A percentile compares a stretch with the other conserved stretches of the same genome.
Conservation (phyloP, 2,888 invertebrate species). For the Agrenia bidenticulata region DNA sequence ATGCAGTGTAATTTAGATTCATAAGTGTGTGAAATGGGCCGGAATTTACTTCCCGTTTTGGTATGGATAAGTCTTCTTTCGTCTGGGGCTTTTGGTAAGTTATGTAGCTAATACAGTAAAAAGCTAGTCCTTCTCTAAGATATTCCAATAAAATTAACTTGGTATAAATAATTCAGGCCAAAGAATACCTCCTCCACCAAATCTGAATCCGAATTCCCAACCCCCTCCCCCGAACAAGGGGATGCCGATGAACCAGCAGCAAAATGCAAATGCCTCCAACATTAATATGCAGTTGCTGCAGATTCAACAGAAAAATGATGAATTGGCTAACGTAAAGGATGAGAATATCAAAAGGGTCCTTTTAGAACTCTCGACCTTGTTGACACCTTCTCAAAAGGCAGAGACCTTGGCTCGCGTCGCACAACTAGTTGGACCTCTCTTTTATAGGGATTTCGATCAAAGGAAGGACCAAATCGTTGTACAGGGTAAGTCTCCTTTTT, state of each 20-base stretch:
- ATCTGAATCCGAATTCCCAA: slow-evolving; percentile 8
- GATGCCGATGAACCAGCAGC: background rate
- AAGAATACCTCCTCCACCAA: slow-evolving; percentile 18
- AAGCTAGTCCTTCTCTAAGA: too few species aligned
- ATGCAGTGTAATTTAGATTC: background rate
- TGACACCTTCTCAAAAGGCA: slow-evolving; percentile 33
- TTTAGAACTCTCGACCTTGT: slow-evolving; percentile 34
- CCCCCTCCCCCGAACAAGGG: slow-evolving; percentile 13
- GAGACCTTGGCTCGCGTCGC: slow-evolving; percentile 36
- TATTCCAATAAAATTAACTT: too few species aligned
- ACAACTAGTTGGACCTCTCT: slow-evolving; percentile 34
- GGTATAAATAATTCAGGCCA: background rate
- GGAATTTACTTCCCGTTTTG: slow-evolving; percentile 10
- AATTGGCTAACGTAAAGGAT: slow-evolving; percentile 32
- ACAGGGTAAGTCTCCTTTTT: slow-evolving; percentile 24
- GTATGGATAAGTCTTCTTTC: slow-evolving; percentile 15
- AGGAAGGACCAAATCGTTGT: slow-evolving; percentile 32
- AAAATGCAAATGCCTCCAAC: too few species aligned
- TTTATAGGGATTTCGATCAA: slow-evolving; percentile 31
- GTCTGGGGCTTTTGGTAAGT: slow-evolving; percentile 6
- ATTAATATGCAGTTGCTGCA: slow-evolving; percentile 9
- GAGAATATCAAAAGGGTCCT: slow-evolving; percentile 37
- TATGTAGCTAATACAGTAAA: too few species aligned
- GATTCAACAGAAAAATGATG: slow-evolving; percentile 20
- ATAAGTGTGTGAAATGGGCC: background rate